These are phyloP conservation scores for Kryptopterus vitreolus DNA, from an alignment of 2,797 vertebrate species.

Conservation along the genomic window DNA sequence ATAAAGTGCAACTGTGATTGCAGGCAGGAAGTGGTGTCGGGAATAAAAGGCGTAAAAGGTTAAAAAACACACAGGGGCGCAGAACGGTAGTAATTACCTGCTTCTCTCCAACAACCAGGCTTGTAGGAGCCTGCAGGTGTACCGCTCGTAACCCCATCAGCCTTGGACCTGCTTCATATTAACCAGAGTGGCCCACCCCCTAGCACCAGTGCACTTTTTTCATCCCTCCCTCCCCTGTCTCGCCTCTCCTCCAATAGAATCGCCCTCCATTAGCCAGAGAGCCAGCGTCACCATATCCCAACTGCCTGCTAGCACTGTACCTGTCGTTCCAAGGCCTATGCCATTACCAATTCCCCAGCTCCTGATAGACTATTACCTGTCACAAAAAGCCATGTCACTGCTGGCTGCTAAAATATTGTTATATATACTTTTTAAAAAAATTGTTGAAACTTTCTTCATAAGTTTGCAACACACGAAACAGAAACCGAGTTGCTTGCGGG, in stretches of 20 bases:
- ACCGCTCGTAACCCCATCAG: slow-evolving; percentile 44
- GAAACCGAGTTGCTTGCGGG: not conserved
- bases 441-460: slow-evolving; percentile 10
- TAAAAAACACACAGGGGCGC: slow-evolving; percentile 47
- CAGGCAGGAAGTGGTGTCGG: slow-evolving; percentile 25
- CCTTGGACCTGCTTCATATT: slow-evolving; percentile 55
- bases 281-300: slow-evolving; percentile 39
- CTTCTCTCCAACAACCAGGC: slow-evolving; percentile 31
- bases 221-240: not conserved
- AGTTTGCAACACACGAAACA: not conserved
- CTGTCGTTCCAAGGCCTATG: slow-evolving; percentile 35
- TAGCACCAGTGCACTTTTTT: slow-evolving; percentile 31
- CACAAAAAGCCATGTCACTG: slow-evolving; percentile 31
- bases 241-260: slow-evolving; percentile 31
- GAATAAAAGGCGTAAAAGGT: slow-evolving; percentile 44
- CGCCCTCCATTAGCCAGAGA: slow-evolving; percentile 41
- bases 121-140: slow-evolving; percentile 47
- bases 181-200: slow-evolving; percentile 54
- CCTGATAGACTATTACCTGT: slow-evolving; percentile 51
- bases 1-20: slow-evolving; percentile 13
- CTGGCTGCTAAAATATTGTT: slow-evolving; percentile 17
- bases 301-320: slow-evolving; percentile 44
- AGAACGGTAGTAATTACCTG: slow-evolving; percentile 53
- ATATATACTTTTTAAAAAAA: slow-evolving; percentile 6
- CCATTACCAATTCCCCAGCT: slow-evolving; percentile 45